Conservation (phyloP, 2,113 vertebrate species). For the Melierax canorus region DNA sequence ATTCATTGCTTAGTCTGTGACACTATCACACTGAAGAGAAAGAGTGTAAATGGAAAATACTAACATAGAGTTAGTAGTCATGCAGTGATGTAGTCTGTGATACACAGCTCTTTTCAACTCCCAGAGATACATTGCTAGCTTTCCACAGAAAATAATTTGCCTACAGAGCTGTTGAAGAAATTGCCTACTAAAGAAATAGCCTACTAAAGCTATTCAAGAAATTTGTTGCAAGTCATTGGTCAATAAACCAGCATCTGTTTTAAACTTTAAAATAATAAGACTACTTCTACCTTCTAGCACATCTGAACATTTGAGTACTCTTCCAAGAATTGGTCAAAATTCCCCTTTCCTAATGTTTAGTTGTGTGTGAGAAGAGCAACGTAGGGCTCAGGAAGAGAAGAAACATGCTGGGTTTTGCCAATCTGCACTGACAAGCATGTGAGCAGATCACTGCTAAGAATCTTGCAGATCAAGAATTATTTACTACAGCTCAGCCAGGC, state of each 20-base stretch:
- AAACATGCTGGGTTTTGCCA: fast-evolving
- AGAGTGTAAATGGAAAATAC: neutral
- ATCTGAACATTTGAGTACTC: neutral
- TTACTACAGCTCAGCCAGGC: neutral
- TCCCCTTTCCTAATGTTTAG: neutral
- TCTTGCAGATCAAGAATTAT: fast-evolving
- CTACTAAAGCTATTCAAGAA: neutral
- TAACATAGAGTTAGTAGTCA: neutral
- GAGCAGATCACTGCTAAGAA: neutral
- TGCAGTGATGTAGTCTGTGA: neutral
- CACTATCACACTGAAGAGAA: neutral
- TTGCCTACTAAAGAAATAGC: too few relatives aligned
- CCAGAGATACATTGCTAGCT: neutral
- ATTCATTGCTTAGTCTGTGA: neutral
- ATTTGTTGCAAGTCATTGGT: neutral
- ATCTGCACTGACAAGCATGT: neutral
- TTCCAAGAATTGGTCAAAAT: neutral
- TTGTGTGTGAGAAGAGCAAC: too few relatives aligned
- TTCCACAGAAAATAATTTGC: neutral
- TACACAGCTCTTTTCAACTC: neutral
- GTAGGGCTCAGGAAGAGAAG: neutral
- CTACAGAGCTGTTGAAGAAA: neutral
- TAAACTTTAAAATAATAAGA: neutral
- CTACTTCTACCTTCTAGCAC: neutral
- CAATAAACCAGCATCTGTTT: neutral